phyloP scores from a whole-genome alignment of 2,113 vertebrate genomes.

The Zingel zingel region DNA sequence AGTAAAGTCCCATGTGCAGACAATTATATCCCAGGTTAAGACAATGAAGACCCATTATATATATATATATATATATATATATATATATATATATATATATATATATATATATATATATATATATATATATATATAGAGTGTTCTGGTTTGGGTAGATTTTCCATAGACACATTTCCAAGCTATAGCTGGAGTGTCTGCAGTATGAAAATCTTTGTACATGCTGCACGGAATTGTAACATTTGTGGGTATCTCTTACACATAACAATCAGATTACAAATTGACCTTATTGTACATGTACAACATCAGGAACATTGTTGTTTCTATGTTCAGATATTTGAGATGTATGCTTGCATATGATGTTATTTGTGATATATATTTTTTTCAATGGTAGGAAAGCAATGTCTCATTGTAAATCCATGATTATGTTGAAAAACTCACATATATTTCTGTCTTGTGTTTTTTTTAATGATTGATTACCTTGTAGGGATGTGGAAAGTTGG shows the following conservation, averaged over 20 bases:
- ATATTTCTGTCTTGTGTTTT: background rate
- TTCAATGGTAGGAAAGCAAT: constrained; percentile 16
- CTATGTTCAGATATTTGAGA: constrained; percentile 4
- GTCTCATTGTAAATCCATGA: background rate
- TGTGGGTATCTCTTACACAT: background rate
- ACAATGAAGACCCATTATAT: background rate
- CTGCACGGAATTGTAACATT: background rate
- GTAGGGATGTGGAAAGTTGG: constrained; percentile 5
- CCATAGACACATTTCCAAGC: background rate
- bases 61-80: too few species aligned
- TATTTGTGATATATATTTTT: constrained; percentile 4
- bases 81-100: too few species aligned
- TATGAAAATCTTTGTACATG: background rate
- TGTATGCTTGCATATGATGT: constrained; percentile 17
- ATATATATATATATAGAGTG: too few species aligned
- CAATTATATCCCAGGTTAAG: background rate
- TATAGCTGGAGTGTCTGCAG: background rate
- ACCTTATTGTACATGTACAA: background rate
- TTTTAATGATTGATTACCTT: background rate
- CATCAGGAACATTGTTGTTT: constrained; percentile 10
- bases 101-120: too few species aligned
- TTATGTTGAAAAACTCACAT: constrained; percentile 13
- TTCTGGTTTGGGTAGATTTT: too few species aligned
- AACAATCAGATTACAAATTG: background rate
- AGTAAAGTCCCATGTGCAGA: background rate